phyloP scores from a whole-genome alignment of 2,797 vertebrate species.

The Pristis pectinata region DNA sequence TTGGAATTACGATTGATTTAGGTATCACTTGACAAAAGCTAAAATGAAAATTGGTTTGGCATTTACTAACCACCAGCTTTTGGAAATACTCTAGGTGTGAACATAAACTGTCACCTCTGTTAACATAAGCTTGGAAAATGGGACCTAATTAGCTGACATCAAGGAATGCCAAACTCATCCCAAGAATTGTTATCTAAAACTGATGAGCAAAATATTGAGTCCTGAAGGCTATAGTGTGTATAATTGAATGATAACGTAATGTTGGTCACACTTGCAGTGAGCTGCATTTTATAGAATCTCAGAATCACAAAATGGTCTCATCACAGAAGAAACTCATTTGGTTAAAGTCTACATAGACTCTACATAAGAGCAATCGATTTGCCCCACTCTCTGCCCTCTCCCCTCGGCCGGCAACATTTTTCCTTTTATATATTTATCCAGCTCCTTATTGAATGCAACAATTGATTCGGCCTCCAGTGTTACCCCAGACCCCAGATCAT shows the following conservation, averaged over 20 bases:
- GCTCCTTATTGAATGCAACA: background rate
- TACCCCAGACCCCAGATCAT: too few species aligned
- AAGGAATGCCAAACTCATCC: background rate
- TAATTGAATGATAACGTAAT: too few species aligned
- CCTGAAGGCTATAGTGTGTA: too few species aligned
- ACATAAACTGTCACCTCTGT: background rate
- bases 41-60: background rate
- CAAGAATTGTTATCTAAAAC: background rate
- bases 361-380: too few species aligned
- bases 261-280: too few species aligned
- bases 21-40: background rate
- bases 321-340: too few species aligned
- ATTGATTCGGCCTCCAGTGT: background rate
- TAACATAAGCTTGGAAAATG: background rate
- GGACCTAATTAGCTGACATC: background rate
- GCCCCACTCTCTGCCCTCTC: too few species aligned
- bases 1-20: background rate
- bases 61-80: background rate
- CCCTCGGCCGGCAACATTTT: too few species aligned
- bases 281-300: too few species aligned
- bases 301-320: too few species aligned
- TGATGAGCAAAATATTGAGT: too few species aligned
- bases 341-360: too few species aligned
- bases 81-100: background rate
- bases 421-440: background rate